phyloP scores from a whole-genome alignment of 2,888 invertebrate species.

The Tetragnatha montana region DNA sequence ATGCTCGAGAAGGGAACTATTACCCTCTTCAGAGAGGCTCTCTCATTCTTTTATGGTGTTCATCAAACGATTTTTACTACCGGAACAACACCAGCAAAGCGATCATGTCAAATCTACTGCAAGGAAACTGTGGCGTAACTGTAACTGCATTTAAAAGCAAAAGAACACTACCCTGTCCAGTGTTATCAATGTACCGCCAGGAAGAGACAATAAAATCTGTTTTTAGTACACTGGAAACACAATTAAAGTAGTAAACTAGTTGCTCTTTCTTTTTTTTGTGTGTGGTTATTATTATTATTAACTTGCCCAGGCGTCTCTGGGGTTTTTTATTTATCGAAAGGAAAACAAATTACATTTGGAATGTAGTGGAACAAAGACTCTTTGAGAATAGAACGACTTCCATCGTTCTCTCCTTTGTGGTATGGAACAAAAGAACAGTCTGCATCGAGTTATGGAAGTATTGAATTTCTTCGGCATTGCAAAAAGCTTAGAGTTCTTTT shows the following conservation, averaged over 20 bases:
- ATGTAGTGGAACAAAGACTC: slow-evolving; percentile 24
- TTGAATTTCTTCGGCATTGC: slow-evolving; percentile 44
- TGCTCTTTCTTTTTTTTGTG: neutral
- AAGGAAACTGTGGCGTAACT: neutral
- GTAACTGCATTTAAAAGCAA: neutral
- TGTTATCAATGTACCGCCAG: slow-evolving; percentile 10
- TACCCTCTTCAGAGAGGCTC: neutral
- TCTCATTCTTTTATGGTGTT: neutral
- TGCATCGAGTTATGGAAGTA: slow-evolving; percentile 37
- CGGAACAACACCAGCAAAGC: neutral
- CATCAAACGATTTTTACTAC: neutral
- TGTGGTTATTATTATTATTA: neutral
- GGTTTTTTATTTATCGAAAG: slow-evolving; percentile 7
- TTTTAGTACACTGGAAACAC: slow-evolving; percentile 41
- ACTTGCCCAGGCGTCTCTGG: neutral
- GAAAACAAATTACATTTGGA: slow-evolving; percentile 46
- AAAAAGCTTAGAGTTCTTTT: slow-evolving; percentile 38
- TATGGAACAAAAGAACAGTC: slow-evolving; percentile 9
- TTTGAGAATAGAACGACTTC: neutral
- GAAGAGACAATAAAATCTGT: slow-evolving; percentile 45
- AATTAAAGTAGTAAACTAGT: slow-evolving; percentile 47
- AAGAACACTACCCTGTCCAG: neutral
- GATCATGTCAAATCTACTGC: neutral
- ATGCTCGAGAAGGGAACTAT: neutral
- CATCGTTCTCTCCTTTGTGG: slow-evolving; percentile 17